Evolutionary conservation across 2,113 vertebrate species (phyloP), one percentile per base, ranked within the genome.

Genomic region (Pangasianodon hypophthalmus): DNA sequence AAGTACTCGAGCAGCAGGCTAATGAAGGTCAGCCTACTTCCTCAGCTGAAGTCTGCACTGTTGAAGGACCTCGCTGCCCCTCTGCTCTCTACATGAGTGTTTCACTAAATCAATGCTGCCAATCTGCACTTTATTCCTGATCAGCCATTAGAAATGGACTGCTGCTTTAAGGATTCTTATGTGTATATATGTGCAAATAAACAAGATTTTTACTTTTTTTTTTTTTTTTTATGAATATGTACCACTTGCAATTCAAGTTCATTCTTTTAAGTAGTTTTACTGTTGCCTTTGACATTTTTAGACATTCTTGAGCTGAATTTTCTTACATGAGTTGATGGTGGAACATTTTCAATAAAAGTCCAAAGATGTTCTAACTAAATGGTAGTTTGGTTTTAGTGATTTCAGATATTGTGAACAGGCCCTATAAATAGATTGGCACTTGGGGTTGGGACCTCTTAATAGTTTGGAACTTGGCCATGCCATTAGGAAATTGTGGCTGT

Each of bases 1-100:
- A 99, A 99, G 85, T 99, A 98, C 50, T 96, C 97, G 0, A 97
- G 97, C 94, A 95, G 94, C 93, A 97, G 95, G 75, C 95, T 98
- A 52, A 94, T 98, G 96, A 96, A 92, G 90, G 96, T 98, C 93
- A 97, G 98, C 94, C 96, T 96, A 0, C 89, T 97, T 3, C 96
- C 97, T 75, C 96, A 98, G 86, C 96, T 99, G 37, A 96, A 92
- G 85, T 92, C 96, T 0, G 11, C 93, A 0, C 0, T 93, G 3
- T 2, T 99, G 88, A 94, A 87, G 88, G 95, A 96, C 26, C 93
- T 98, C 50, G 97, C 98, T 52, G 93, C 93, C 0, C 85, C 96
- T 0, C 92, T 97, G n/a, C 9, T 96, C 26, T 46, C 80, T 0
- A 86, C 80, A 3, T 95, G 87, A 94, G n/a, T 10, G 11, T 4